Percentiles rank a stretch among this genome's conserved stretches.
These are phyloP conservation scores for Zaprionus capensis DNA, from an alignment of 1,140 invertebrate genomes.

Conservation along the genomic window DNA sequence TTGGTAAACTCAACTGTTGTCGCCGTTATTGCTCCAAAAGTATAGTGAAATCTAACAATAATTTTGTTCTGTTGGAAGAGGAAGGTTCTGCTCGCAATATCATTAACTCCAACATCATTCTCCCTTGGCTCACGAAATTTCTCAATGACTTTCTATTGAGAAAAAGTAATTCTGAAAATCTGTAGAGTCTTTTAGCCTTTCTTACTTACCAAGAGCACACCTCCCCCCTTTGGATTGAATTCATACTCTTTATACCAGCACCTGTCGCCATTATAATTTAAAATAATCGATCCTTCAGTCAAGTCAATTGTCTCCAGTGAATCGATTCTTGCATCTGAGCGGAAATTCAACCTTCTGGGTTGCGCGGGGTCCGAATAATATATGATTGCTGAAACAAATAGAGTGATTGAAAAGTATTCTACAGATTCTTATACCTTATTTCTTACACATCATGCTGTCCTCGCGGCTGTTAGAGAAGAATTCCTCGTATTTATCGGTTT, in stretches of 20 bases:
- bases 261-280: conserved; percentile 61
- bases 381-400: conserved; percentile 52
- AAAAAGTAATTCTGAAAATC: not conserved
- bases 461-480: conserved; percentile 88
- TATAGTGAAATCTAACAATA: conserved; percentile 89
- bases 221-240: conserved; percentile 42
- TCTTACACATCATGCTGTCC: conserved; percentile 88
- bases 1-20: conserved; percentile 88
- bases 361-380: conserved; percentile 46
- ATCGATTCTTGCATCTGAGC: conserved; percentile 78
- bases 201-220: conserved; percentile 45
- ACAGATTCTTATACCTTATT: not conserved
- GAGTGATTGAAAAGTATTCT: not conserved
- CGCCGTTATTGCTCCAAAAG: conserved; percentile 88
- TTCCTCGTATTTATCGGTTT: conserved; percentile 87
- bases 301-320: conserved; percentile 62
- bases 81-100: conserved; percentile 89
- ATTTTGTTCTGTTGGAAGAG: conserved; percentile 87
- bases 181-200: not conserved
- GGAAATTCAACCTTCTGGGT: conserved; percentile 87
- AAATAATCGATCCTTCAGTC: conserved; percentile 30
- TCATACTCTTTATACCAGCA: conserved; percentile 71
- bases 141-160: conserved; percentile 59
- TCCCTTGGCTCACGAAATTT: conserved; percentile 45
- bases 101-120: conserved; percentile 66